A percentile compares a stretch with the other conserved stretches of the same genome.
These are phyloP conservation scores for Anastrepha obliqua DNA, from an alignment of 1,140 invertebrate species.

Conservation along the genomic window DNA sequence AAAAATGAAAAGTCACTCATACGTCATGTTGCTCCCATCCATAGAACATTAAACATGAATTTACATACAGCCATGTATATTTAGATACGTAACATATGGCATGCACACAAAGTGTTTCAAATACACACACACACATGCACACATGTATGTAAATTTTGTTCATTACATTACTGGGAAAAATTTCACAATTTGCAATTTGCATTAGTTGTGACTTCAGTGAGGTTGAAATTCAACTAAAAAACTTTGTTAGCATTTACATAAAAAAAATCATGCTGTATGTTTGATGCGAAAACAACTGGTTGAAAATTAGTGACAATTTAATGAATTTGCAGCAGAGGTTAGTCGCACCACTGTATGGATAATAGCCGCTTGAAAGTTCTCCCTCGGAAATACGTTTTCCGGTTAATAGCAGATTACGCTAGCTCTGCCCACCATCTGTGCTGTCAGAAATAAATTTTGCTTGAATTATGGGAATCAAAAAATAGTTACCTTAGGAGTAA, in stretches of 20 bases:
- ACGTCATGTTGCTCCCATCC: background rate
- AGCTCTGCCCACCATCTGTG: too few relatives aligned
- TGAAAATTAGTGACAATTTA: too few relatives aligned
- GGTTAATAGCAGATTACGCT: too few relatives aligned
- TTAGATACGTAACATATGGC: background rate
- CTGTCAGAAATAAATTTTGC: too few relatives aligned
- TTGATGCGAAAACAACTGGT: too few relatives aligned
- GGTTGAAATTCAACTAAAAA: background rate
- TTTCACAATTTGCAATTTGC: background rate
- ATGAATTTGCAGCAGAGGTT: too few relatives aligned
- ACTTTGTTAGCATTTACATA: background rate
- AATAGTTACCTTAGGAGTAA: too few relatives aligned
- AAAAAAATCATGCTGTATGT: background rate
- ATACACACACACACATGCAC: background rate
- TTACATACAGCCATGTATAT: background rate
- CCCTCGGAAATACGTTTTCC: too few relatives aligned
- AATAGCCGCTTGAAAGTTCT: too few relatives aligned
- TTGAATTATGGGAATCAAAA: too few relatives aligned
- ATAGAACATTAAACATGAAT: background rate
- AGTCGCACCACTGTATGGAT: too few relatives aligned
- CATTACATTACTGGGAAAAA: background rate
- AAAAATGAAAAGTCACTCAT: constrained; percentile 24
- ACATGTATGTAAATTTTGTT: background rate
- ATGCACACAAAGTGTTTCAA: too few relatives aligned
- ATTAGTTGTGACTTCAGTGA: background rate